These are phyloP conservation scores for Leptinotarsa lineolata DNA, from an alignment of 1,140 invertebrate species.

Conservation along the genomic window DNA sequence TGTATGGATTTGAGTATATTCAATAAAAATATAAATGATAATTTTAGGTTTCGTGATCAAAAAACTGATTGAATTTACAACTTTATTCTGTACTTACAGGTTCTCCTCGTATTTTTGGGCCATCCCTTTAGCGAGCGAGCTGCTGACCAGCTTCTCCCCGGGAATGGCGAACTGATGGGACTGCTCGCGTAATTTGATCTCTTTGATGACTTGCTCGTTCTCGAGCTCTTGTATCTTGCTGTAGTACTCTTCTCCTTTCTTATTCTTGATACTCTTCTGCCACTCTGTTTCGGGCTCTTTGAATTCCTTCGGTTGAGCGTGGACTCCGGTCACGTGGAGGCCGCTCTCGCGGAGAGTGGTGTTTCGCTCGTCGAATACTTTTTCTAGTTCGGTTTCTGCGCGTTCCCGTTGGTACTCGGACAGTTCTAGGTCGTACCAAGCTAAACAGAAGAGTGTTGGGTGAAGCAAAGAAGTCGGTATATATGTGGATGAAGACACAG, in stretches of 20 bases:
- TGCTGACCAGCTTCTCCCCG: conserved; percentile 77
- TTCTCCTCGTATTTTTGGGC: conserved; percentile 81
- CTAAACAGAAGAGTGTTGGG: conserved; percentile 59
- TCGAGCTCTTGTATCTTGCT: conserved; percentile 81
- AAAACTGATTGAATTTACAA: neutral
- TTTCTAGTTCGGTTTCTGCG: conserved; percentile 81
- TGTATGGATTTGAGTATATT: too few relatives aligned
- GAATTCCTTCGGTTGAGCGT: conserved; percentile 64
- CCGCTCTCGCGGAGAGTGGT: conserved; percentile 68
- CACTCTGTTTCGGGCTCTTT: conserved; percentile 81
- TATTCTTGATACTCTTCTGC: conserved; percentile 79
- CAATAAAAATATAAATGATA: neutral
- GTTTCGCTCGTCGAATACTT: conserved; percentile 83
- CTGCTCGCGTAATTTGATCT: conserved; percentile 74
- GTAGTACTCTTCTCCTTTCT: conserved; percentile 84
- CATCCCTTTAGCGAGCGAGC: conserved; percentile 82
- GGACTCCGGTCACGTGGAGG: conserved; percentile 56
- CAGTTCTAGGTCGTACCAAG: conserved; percentile 90
- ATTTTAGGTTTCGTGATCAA: neutral
- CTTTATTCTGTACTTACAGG: conserved; percentile 67
- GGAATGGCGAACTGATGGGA: conserved; percentile 83
- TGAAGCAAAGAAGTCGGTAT: neutral
- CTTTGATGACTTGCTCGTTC: conserved; percentile 82
- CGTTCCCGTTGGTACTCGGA: conserved; percentile 82
- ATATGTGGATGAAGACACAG: too few relatives aligned